A percentile compares a stretch with the other conserved stretches of the same genome.
Evolutionary conservation across 2,113 vertebrate species (phyloP).

Genomic region (Lontra canadensis): DNA sequence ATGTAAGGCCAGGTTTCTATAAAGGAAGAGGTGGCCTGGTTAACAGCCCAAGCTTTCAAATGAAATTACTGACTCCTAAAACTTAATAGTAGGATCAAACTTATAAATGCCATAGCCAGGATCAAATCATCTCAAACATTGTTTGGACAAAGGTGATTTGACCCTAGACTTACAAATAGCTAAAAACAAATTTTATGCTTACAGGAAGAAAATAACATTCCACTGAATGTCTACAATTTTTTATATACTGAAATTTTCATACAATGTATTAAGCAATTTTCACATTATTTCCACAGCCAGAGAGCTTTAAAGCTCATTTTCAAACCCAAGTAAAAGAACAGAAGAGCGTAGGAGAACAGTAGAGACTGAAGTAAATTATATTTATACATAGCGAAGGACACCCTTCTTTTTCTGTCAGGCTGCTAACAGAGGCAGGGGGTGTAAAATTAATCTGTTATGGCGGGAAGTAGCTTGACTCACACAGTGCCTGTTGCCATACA

Average conservation of each 20-base stretch:
- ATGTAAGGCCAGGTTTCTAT: rapidly evolving
- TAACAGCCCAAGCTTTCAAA: neutral
- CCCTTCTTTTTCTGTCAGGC: neutral
- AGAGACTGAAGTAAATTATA: neutral
- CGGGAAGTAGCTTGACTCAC: neutral
- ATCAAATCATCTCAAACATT: neutral
- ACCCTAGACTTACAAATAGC: neutral
- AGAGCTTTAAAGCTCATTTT: neutral
- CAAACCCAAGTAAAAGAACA: neutral
- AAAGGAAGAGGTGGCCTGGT: neutral
- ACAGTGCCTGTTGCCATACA: neutral
- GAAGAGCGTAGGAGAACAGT: neutral
- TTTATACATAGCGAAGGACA: neutral
- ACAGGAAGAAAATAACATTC: neutral
- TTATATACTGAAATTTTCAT: neutral
- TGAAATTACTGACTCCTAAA: neutral
- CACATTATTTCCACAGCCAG: neutral
- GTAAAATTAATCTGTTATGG: neutral
- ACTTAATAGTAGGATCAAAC: neutral
- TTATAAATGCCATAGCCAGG: neutral
- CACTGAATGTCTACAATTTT: neutral
- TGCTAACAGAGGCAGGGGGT: neutral
- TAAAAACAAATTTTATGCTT: neutral
- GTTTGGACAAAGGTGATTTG: neutral
- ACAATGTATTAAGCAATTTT: neutral